phyloP scores from a whole-genome alignment of 2,113 vertebrate genomes.

The Rostratula benghalensis region DNA sequence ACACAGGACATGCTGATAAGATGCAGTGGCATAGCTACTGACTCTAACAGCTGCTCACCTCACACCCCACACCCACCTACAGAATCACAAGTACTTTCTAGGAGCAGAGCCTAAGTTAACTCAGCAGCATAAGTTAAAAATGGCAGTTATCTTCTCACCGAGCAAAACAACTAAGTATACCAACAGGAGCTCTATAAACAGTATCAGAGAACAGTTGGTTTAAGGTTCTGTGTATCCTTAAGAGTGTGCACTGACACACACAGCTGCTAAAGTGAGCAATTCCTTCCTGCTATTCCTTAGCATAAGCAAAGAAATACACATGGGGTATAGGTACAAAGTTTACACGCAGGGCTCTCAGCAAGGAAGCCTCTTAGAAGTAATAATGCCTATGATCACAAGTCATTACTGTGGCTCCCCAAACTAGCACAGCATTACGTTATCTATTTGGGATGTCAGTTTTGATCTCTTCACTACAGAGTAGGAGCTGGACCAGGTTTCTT shows the following conservation, averaged over 20 bases:
- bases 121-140: not conserved
- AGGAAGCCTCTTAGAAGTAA: slow-evolving; percentile 1
- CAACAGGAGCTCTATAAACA: not conserved
- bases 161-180: not conserved
- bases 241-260: not conserved
- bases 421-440: not conserved
- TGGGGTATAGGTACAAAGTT: not conserved
- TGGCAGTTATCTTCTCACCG: not conserved
- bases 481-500: not conserved
- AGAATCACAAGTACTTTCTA: not conserved
- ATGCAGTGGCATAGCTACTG: not conserved
- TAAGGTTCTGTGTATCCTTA: not conserved
- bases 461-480: not conserved
- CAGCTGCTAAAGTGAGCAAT: not conserved
- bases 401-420: not conserved
- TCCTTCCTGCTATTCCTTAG: not conserved
- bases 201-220: not conserved
- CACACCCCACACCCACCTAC: not conserved
- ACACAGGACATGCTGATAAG: accelerated
- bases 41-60: not conserved
- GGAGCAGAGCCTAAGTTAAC: not conserved
- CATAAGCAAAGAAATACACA: not conserved
- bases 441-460: not conserved
- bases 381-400: not conserved
- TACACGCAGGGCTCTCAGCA: not conserved